Conservation (phyloP, 2,113 vertebrate genomes). For the Nibea coibor region DNA sequence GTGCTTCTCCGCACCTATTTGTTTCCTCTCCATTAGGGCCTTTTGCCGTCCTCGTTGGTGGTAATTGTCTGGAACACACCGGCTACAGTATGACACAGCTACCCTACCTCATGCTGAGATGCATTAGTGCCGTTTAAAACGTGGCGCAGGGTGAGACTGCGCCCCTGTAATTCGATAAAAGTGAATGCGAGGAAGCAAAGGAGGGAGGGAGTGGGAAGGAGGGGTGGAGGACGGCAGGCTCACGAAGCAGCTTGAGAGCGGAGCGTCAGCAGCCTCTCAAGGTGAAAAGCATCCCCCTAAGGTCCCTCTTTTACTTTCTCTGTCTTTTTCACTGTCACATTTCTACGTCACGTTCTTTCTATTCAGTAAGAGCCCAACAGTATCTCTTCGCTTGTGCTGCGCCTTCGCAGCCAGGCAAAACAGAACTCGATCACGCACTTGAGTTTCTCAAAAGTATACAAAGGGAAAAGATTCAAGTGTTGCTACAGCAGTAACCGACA, state of each 20-base stretch:
- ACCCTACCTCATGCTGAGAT: slow-evolving; percentile 45
- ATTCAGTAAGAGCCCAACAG: not conserved
- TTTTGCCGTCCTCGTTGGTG: slow-evolving; percentile 18
- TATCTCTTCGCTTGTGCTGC: slow-evolving; percentile 13
- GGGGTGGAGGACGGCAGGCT: slow-evolving; percentile 9
- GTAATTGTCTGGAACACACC: slow-evolving; percentile 62
- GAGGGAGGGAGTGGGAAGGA: slow-evolving; percentile 1
- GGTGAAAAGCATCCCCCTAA: slow-evolving; percentile 63
- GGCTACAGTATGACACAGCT: slow-evolving; percentile 32
- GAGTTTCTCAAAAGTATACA: not conserved
- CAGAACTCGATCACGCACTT: not conserved
- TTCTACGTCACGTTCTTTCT: slow-evolving; percentile 3
- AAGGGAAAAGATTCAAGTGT: slow-evolving; percentile 3
- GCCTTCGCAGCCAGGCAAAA: not conserved
- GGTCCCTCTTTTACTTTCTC: slow-evolving; percentile 36
- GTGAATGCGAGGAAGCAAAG: slow-evolving; percentile 19
- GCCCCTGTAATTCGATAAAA: slow-evolving; percentile 67
- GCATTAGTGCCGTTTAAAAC: slow-evolving; percentile 63
- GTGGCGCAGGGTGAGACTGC: slow-evolving; percentile 37
- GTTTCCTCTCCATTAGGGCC: slow-evolving; percentile 49
- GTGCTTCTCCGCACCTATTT: slow-evolving; percentile 61
- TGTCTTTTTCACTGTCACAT: not conserved
- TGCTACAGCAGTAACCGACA: not conserved
- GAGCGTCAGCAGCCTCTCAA: slow-evolving; percentile 62
- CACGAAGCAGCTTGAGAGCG: slow-evolving; percentile 5